Conservation (phyloP, 1,140 invertebrate species). For the Bombus confusus region DNA sequence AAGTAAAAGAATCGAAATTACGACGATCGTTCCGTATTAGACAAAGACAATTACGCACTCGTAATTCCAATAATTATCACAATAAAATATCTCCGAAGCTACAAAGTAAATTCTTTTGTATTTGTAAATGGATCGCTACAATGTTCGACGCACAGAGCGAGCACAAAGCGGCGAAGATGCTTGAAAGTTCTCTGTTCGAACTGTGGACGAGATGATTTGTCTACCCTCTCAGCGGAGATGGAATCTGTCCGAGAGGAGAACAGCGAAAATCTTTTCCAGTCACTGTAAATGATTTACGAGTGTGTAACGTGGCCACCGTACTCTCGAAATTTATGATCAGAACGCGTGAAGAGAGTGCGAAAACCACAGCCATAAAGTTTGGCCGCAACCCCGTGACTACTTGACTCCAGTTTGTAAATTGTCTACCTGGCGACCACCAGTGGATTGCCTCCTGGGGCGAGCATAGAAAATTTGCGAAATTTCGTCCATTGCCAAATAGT, state of each 20-base stretch:
- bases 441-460: not conserved
- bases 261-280: not conserved
- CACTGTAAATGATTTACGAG: constrained; percentile 27
- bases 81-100: no score
- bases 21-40: no score
- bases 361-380: constrained; percentile 74
- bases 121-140: not conserved
- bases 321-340: constrained; percentile 66
- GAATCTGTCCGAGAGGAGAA: not conserved
- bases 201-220: not conserved
- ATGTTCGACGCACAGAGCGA: not conserved
- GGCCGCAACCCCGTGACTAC: constrained; percentile 66
- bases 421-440: not conserved
- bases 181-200: not conserved
- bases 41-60: no score
- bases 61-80: no score
- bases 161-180: not conserved
- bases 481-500: not conserved
- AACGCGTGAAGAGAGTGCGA: constrained; percentile 56
- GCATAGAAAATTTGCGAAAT: not conserved
- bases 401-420: constrained; percentile 30
- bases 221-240: not conserved
- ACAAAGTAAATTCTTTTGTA: not conserved
- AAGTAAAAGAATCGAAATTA: no score
- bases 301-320: constrained; percentile 14